Base-by-base conservation (phyloP, 2,113 vertebrate species). In the Rhinoptilus africanus region DNA sequence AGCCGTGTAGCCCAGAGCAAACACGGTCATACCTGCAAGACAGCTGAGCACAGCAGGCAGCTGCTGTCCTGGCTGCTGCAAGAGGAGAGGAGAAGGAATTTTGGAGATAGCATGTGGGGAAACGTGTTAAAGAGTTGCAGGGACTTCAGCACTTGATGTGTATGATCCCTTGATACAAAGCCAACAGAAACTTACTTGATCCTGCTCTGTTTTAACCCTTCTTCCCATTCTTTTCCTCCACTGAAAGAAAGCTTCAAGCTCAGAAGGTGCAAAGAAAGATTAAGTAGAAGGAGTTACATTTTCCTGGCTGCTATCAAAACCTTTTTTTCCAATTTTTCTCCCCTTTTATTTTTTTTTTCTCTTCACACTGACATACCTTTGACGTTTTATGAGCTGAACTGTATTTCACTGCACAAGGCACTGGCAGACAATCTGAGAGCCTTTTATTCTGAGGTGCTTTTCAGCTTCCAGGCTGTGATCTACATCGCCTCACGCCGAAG, bases 401-500 rank as follows among this genome's bases (percentile, higher is more conserved):
- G 85, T 59, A 82, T 90, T 92, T 92, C 66, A 67, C 35, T 92
- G 68, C 86, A 88, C 5, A 10, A 93, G 45, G 83, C 59, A 72
- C 85, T 97, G 95, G 82, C 96, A 95, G 68, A 74, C 50, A 87
- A 85, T 93, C 87, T 95, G 56, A 95, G 64, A 88, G 18, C 10
- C 60, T 67, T 90, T 91, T 92, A 56, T 83, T 82, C 86, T 34
- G 9, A 80, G 67, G 48, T 87, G 59, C 51, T 85, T 93, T 94
- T 93, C 95, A 92, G 88, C 85, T 96, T 90, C 89, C 75, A 95
- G 66, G 89, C 93, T 96, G 23, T 75, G 60, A 88, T 92, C 62
- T 93, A 24, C 68, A 71, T 64, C 14, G 2, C 68, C 57, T 91
- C 47, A 45, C 59, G 37, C 20, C 39, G 62, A 34, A 88, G 43